Base-by-base conservation (phyloP, 2,113 vertebrate species). In the Pseudolaguvia tuberculata region DNA sequence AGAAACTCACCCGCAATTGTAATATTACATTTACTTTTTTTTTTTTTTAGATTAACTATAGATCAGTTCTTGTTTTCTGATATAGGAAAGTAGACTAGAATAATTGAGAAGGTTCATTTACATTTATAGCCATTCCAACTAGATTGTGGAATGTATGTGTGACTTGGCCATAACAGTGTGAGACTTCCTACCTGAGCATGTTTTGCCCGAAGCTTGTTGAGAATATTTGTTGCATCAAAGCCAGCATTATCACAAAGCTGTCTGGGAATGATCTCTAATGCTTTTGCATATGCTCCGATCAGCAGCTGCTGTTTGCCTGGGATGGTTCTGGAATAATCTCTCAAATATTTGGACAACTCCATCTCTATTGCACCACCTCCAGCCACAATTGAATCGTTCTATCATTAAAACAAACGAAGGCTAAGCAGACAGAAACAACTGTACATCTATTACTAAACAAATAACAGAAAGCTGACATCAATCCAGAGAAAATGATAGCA, bases 181-280 rank as follows among this genome's bases (percentile, higher is more conserved):
- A 51, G 45, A 39, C 27, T 59, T 21, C 29, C 47, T 79, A 99
- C 97, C 95, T 98, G 96, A 0, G 97, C 97, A 0, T 99, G 97
- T 81, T 94, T 97, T 62, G 96, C 96, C 0, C 97, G 88, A n/a
- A 99, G 92, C 73, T 98, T 97, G 91, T 99, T 98, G 42, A 99
- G 92, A 80, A 99, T 96, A 89, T 98, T 99, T 79, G 97, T 99
- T 81, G 97, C 96, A n/a, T 99, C 96, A 0, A 99, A 98, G 81
- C 97, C 96, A 0, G 97, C 97, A 2, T 99, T 99, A 90, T 98
- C 95, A 0, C 97, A 99, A 68, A 99, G 92, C 90, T 99, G 97
- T 23, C 97, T 90, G 23, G 97, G 97, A 77, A 99, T 98, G 82
- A 99, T 84, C 89, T 99, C 97, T 69, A 99, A 88, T 25, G 97